Evolutionary conservation across 2,888 invertebrate genomes (phyloP).

Genomic region (Xestia xanthographa): DNA sequence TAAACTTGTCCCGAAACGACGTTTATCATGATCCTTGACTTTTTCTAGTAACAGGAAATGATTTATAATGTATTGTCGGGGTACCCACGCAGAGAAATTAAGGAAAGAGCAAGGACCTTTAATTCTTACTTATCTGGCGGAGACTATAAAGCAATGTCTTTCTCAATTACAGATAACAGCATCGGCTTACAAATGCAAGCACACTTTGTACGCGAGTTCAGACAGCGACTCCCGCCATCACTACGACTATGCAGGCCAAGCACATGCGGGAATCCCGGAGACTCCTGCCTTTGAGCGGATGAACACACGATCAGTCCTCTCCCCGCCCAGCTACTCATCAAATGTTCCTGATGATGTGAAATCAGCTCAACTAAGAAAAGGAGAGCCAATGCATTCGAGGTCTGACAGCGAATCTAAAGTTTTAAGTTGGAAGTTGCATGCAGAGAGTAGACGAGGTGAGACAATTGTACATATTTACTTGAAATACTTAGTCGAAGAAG

Average conservation of each 20-base stretch:
- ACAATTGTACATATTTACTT: neutral
- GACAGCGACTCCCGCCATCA: constrained; percentile 3
- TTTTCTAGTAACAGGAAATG: too few relatives aligned
- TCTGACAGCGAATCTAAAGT: constrained; percentile 53
- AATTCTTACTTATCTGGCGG: too few relatives aligned
- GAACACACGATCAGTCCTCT: constrained; percentile 11
- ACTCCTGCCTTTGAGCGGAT: constrained; percentile 13
- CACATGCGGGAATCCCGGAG: neutral
- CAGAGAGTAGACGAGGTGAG: constrained; percentile 54
- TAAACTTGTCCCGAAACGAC: too few relatives aligned
- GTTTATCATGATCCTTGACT: too few relatives aligned
- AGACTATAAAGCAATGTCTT: too few relatives aligned
- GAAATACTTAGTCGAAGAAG: neutral
- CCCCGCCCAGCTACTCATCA: constrained; percentile 3
- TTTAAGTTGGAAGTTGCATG: constrained; percentile 49
- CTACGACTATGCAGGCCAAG: constrained; percentile 18
- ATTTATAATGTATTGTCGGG: too few relatives aligned
- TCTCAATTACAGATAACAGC: constrained; percentile 54
- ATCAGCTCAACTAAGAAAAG: constrained; percentile 13
- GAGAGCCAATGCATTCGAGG: constrained; percentile 24
- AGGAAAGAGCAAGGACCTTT: too few relatives aligned
- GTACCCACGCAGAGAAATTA: too few relatives aligned
- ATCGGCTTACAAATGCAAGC: constrained; percentile 59
- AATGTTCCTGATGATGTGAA: constrained; percentile 20
- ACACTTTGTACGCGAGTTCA: constrained; percentile 2